A percentile compares a stretch with the other conserved stretches of the same genome.
Conservation (phyloP, 2,113 vertebrate species). For the Macrotis lagotis region DNA sequence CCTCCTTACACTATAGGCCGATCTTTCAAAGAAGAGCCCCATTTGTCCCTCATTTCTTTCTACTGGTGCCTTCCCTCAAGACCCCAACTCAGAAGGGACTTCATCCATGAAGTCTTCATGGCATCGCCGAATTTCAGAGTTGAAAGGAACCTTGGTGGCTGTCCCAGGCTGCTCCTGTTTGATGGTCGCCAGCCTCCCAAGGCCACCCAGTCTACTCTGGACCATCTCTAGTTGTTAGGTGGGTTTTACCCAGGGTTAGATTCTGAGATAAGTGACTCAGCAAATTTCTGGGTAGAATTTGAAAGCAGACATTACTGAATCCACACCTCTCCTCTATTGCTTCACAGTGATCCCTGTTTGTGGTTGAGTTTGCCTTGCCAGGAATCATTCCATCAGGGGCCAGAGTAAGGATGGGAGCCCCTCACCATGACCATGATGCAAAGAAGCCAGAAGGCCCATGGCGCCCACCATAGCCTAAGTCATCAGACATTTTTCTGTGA, state of each 20-base stretch:
- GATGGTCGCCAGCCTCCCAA: too few species aligned
- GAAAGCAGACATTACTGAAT: neutral
- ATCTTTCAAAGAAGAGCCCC: neutral
- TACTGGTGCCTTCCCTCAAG: neutral
- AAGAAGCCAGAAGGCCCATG: too few species aligned
- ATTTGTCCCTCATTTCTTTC: neutral
- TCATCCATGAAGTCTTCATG: neutral
- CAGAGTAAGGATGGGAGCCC: neutral
- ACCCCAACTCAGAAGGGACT: neutral
- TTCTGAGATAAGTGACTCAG: neutral
- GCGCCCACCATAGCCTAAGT: neutral
- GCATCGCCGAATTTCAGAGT: neutral
- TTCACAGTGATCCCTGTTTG: neutral
- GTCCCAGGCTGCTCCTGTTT: too few species aligned
- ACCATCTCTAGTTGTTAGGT: neutral
- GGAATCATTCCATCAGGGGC: neutral
- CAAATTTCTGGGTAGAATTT: neutral
- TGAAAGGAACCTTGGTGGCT: neutral
- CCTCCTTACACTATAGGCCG: too few species aligned
- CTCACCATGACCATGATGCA: neutral
- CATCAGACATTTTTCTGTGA: neutral
- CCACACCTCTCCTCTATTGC: neutral
- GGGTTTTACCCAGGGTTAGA: neutral
- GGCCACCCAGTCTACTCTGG: too few species aligned
- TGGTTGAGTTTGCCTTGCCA: neutral